Percentiles rank a stretch among this genome's conserved stretches.
Evolutionary conservation across 2,888 invertebrate species (phyloP).

Genomic region (Chydorus sphaericus): DNA sequence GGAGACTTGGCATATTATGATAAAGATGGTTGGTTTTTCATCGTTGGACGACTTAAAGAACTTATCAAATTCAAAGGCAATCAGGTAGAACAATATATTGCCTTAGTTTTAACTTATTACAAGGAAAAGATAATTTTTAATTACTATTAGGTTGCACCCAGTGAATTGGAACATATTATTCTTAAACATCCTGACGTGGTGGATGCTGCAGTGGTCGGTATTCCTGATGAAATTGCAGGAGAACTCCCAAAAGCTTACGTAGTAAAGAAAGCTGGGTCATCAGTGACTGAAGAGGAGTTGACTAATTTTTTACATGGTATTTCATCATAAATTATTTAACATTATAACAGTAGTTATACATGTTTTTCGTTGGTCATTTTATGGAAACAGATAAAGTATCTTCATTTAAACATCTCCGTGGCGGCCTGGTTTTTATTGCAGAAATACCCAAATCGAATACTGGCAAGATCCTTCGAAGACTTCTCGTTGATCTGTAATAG

Average conservation of each 20-base stretch:
- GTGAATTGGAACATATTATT: slow-evolving; percentile 68
- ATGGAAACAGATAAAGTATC: slow-evolving; percentile 41
- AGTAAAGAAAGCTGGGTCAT: slow-evolving; percentile 40
- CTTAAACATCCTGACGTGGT: slow-evolving; percentile 51
- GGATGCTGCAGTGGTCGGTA: slow-evolving; percentile 68
- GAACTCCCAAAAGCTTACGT: slow-evolving; percentile 63
- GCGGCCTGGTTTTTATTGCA: slow-evolving; percentile 56
- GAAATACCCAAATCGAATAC: slow-evolving; percentile 60
- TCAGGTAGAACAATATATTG: too few species aligned
- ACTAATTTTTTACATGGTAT: slow-evolving; percentile 31
- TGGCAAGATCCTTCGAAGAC: slow-evolving; percentile 67
- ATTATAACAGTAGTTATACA: neutral
- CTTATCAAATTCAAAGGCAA: slow-evolving; percentile 80
- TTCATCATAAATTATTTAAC: neutral
- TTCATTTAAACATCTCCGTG: slow-evolving; percentile 54
- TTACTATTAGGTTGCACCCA: slow-evolving; percentile 65
- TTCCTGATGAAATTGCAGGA: slow-evolving; percentile 53
- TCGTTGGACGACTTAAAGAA: slow-evolving; percentile 75
- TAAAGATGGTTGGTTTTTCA: slow-evolving; percentile 54
- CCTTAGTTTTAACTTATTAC: too few species aligned
- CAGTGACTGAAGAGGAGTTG: slow-evolving; percentile 40
- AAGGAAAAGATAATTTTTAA: too few species aligned
- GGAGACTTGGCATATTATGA: slow-evolving; percentile 77
- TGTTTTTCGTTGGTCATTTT: neutral
- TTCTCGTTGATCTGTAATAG: too few species aligned